Evolutionary conservation across 2,888 invertebrate species (phyloP), one percentile per base, ranked within the genome.

Genomic region (Achlya flavicornis): DNA sequence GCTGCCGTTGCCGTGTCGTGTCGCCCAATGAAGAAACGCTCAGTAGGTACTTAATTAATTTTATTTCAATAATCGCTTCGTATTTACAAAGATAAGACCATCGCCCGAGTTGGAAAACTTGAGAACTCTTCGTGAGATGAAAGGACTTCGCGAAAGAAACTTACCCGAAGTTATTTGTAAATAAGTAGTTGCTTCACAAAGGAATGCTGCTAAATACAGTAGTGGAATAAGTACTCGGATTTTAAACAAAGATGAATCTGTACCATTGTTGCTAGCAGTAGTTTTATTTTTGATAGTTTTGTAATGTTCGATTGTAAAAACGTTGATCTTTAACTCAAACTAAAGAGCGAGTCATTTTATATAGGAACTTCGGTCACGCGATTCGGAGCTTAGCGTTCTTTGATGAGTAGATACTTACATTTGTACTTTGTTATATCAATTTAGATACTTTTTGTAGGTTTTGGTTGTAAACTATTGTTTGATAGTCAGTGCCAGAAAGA

Each of bases 161-260:
- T 79, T 79, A 61, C 63, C 72, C 69, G 62, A 74, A 82, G 76
- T 79, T 81, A 53, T 83, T 80, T 77, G 80, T 81, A 78, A 78
- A 79, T 81, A 77, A 77, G 74, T 74, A 78, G 70, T 79, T 74
- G 2, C 67, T 75, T 71, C 74, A 81, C 82, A 81, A 84, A 81
- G 80, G 76, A 81, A 79, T 72, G 77, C 76, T 78, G 76, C 78
- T 80, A 76, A 78, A 78, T 75, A 72, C 77, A 75, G 77, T 74
- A 76, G 77, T 66, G 67, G 62, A 65, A 7, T 46, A 43, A 4
- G 72, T 76, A 70, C 75, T 75, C 68, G 68, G 72, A 71, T 76
- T 71, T 77, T 72, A 74, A 66, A 72, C 68, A 70, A 53, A 74
- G 70, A 76, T 76, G 67, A 64, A 71, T 46, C 64, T 64, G 64